A percentile compares a stretch with the other conserved stretches of the same genome.
Evolutionary conservation across 23 tunicate species (phyloP).

Genomic region (Ciona savignyi): DNA sequence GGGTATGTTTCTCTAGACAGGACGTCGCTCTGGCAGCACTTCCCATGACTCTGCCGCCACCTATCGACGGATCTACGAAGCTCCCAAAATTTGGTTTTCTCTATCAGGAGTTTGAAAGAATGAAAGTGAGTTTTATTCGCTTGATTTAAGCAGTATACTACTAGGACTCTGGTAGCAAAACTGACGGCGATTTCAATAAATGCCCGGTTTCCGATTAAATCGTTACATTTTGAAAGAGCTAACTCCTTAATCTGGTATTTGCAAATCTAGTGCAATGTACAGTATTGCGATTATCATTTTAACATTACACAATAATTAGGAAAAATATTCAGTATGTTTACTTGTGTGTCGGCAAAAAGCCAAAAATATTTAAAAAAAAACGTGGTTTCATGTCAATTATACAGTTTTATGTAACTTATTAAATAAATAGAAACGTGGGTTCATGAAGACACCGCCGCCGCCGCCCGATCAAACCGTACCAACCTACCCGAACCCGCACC

Average conservation of each 20-base stretch:
- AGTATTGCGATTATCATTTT: too few relatives aligned
- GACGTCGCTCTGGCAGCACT: neutral
- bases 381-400: neutral
- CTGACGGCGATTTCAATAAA: too few relatives aligned
- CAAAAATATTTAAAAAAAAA: too few relatives aligned
- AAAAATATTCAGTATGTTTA: too few relatives aligned
- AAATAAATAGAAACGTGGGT: neutral
- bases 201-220: too few relatives aligned
- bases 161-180: too few relatives aligned
- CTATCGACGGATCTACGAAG: neutral
- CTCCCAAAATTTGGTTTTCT: slow-evolving; percentile 41
- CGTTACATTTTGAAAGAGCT: too few relatives aligned
- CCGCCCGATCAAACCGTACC: neutral
- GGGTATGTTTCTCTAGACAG: neutral
- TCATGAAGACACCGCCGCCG: neutral
- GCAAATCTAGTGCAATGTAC: too few relatives aligned
- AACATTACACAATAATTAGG: too few relatives aligned
- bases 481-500: neutral
- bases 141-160: neutral
- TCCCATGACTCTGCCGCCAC: slow-evolving; percentile 19
- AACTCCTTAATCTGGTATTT: too few relatives aligned
- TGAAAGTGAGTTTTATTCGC: slow-evolving; percentile 19
- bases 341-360: too few relatives aligned
- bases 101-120: slow-evolving; percentile 47
- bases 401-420: neutral